Conservation (phyloP, 92 coral and sea anemone genomes). For the Galaxea fascicularis region DNA sequence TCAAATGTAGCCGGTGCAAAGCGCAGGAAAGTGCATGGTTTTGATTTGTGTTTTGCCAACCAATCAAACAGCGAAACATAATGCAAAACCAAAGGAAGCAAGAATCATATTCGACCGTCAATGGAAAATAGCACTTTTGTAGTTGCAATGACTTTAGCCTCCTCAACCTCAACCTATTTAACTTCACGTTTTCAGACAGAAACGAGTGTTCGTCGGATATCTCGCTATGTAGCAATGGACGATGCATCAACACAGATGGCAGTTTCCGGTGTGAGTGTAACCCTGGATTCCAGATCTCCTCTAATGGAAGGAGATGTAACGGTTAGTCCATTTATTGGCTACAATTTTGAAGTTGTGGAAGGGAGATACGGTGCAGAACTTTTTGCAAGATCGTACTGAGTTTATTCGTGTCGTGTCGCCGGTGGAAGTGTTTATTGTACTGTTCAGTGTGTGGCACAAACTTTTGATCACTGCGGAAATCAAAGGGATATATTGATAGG, state of each 20-base stretch:
- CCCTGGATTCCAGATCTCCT: conserved; percentile 74
- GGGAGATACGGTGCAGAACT: neutral
- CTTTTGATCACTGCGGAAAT: neutral
- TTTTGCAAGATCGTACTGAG: neutral
- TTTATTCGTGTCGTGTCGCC: neutral
- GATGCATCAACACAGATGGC: conserved; percentile 86
- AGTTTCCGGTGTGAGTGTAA: conserved; percentile 83
- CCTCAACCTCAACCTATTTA: neutral
- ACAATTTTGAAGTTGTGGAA: neutral
- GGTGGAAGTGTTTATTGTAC: neutral
- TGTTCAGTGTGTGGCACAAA: neutral
- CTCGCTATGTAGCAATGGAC: conserved; percentile 88
- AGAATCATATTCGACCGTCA: too few species aligned
- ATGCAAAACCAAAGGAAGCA: too few species aligned
- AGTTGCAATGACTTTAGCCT: neutral
- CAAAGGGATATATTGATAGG: too few species aligned
- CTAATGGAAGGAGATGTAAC: conserved; percentile 79
- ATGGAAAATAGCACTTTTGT: too few species aligned
- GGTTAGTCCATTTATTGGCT: conserved; percentile 56
- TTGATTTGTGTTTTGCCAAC: too few species aligned
- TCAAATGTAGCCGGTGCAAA: too few species aligned
- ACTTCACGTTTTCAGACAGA: conserved; percentile 51
- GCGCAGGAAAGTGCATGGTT: too few species aligned
- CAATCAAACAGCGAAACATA: too few species aligned
- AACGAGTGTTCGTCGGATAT: conserved; percentile 83